phyloP scores from a whole-genome alignment of 2,888 invertebrate species.

The Patella caerulea region DNA sequence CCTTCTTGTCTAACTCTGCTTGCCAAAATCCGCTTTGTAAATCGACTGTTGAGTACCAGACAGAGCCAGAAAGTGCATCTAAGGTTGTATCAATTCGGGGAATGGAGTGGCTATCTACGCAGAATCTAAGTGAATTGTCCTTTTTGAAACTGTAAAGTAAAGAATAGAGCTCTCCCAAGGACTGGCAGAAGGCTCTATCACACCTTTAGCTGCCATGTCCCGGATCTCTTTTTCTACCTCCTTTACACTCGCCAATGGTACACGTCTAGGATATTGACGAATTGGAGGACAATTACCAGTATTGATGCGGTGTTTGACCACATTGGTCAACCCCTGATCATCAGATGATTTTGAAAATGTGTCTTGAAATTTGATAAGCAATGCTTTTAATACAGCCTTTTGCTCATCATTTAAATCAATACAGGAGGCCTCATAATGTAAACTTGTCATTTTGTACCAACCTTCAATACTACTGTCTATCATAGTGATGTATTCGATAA shows the following conservation, averaged over 20 bases:
- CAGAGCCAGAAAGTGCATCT: background rate
- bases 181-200: constrained; percentile 38
- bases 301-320: constrained; percentile 30
- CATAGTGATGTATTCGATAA: too few relatives aligned
- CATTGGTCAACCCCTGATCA: constrained; percentile 20
- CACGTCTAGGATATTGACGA: constrained; percentile 25
- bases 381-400: background rate
- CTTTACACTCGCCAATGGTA: constrained; percentile 26
- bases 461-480: too few relatives aligned
- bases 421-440: background rate
- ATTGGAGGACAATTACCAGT: constrained; percentile 34
- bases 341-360: constrained; percentile 19
- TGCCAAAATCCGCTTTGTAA: constrained; percentile 12
- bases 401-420: constrained; percentile 2
- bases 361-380: constrained; percentile 17
- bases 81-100: background rate
- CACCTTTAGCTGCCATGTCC: constrained; percentile 33
- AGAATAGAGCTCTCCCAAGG: constrained; percentile 30
- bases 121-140: background rate
- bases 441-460: too few relatives aligned
- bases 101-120: background rate
- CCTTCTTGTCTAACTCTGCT: background rate
- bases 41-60: background rate
- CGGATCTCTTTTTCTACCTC: constrained; percentile 30
- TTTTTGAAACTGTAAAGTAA: too few relatives aligned